A percentile compares a stretch with the other conserved stretches of the same genome.
Conservation (phyloP, 1,140 invertebrate genomes). For the Formica exsecta region DNA sequence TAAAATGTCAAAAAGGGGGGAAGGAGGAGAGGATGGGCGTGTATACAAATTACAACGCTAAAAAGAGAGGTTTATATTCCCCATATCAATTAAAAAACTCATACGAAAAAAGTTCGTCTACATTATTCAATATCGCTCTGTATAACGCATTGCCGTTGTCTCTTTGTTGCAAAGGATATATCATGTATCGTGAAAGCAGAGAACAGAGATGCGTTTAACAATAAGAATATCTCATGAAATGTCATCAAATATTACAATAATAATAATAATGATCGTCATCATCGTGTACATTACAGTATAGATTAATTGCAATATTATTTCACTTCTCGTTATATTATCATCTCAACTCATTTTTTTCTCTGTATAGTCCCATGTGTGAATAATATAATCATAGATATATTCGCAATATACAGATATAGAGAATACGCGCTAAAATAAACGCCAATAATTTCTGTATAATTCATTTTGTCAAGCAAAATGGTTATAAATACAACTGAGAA, state of each 20-base stretch:
- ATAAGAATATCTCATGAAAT: slow-evolving; percentile 78
- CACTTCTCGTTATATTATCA: slow-evolving; percentile 72
- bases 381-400: slow-evolving; percentile 79
- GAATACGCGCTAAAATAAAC: slow-evolving; percentile 78
- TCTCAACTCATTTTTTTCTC: slow-evolving; percentile 68
- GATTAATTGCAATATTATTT: slow-evolving; percentile 78
- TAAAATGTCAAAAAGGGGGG: not conserved
- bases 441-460: slow-evolving; percentile 78
- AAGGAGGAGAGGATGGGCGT: no score
- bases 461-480: slow-evolving; percentile 74
- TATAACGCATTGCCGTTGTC: not conserved
- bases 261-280: slow-evolving; percentile 76
- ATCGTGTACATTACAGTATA: slow-evolving; percentile 73
- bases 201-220: slow-evolving; percentile 78
- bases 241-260: slow-evolving; percentile 80
- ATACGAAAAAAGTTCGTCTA: not conserved
- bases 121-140: slow-evolving; percentile 36
- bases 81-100: not conserved
- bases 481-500: slow-evolving; percentile 79
- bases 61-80: not conserved
- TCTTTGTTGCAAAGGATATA: slow-evolving; percentile 52
- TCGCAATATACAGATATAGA: slow-evolving; percentile 73
- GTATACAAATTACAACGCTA: not conserved
- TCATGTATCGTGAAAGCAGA: slow-evolving; percentile 70
- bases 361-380: slow-evolving; percentile 74